Conservation (phyloP, 2,888 invertebrate species). For the Aproaerema taeniolella region DNA sequence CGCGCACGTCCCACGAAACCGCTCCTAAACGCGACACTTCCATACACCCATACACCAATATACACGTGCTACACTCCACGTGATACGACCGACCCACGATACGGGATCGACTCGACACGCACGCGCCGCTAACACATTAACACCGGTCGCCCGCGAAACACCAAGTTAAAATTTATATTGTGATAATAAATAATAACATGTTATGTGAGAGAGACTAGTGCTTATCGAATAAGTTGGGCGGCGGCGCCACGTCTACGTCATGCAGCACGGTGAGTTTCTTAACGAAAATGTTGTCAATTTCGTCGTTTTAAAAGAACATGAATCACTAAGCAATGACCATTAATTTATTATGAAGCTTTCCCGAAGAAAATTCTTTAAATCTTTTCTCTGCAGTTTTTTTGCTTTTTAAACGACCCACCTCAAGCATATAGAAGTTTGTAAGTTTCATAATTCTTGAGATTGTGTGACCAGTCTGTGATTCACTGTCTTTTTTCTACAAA, state of each 20-base stretch:
- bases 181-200: slow-evolving; percentile 51
- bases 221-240: slow-evolving; percentile 55
- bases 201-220: slow-evolving; percentile 57
- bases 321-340: no score
- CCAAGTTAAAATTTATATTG: slow-evolving; percentile 41
- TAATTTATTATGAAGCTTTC: no score
- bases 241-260: slow-evolving; percentile 55
- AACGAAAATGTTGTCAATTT: background rate
- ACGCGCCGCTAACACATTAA: slow-evolving; percentile 25
- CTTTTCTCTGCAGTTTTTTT: no score
- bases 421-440: no score
- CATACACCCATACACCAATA: slow-evolving; percentile 15
- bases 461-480: no score
- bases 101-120: slow-evolving; percentile 1
- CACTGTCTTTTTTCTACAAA: no score
- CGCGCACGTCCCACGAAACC: slow-evolving; percentile 26
- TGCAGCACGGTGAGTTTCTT: slow-evolving; percentile 55
- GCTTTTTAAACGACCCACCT: no score
- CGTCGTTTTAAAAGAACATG: background rate
- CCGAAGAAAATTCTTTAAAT: no score
- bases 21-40: slow-evolving; percentile 21
- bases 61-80: slow-evolving; percentile 13
- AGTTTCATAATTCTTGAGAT: no score
- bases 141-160: slow-evolving; percentile 27
- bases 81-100: slow-evolving; percentile 5